These are phyloP conservation scores for Entomyzon cyanotis DNA, from an alignment of 2,113 vertebrate genomes.

Conservation along the genomic window DNA sequence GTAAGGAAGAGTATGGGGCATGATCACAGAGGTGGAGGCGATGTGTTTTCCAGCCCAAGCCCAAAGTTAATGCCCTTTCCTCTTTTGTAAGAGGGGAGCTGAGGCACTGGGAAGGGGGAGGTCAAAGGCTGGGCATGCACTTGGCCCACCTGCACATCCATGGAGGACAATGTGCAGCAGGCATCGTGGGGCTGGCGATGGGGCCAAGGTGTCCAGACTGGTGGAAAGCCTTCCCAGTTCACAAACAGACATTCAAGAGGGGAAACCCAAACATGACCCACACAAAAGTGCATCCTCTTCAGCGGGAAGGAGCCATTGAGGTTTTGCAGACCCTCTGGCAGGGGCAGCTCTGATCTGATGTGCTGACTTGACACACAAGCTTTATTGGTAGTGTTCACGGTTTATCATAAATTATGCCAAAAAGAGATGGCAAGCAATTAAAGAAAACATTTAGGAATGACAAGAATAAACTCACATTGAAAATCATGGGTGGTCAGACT, in stretches of 20 bases:
- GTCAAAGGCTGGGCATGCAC: background rate
- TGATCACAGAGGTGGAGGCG: background rate
- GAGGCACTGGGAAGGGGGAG: background rate
- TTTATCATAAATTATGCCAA: background rate
- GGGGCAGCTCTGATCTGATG: background rate
- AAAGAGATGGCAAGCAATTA: background rate
- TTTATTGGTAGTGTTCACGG: background rate
- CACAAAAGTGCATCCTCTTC: rapidly evolving
- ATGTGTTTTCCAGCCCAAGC: rapidly evolving
- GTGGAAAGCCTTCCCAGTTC: background rate
- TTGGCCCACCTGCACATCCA: background rate
- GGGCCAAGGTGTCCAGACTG: background rate
- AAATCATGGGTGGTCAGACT: background rate
- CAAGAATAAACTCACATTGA: background rate
- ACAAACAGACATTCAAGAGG: background rate
- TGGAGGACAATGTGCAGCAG: rapidly evolving
- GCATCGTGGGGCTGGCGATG: rapidly evolving
- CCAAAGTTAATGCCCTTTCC: background rate
- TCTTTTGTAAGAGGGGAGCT: background rate
- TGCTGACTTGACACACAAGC: background rate
- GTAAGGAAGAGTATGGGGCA: background rate
- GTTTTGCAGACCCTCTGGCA: background rate
- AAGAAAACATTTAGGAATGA: background rate
- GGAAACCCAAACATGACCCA: background rate
- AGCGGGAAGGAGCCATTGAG: rapidly evolving